Percentiles rank a stretch among this genome's conserved stretches.
Conservation (phyloP, 2,113 vertebrate species). For the Myocastor coypus region DNA sequence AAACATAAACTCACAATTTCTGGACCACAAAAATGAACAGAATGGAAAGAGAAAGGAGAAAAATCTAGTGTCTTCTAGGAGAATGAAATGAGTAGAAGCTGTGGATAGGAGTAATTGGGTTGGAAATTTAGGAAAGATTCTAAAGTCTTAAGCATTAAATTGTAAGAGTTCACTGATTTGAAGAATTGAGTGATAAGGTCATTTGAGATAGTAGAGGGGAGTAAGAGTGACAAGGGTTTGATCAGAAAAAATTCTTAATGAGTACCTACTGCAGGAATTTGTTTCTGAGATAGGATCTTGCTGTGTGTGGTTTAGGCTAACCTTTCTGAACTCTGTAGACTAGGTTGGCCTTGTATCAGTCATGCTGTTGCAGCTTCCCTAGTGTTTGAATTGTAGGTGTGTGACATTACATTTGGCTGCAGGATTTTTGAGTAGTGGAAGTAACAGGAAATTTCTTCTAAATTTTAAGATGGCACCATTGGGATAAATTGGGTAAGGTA, state of each 20-base stretch:
- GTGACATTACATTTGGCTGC: neutral
- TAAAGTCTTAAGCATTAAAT: neutral
- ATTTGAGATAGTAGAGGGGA: neutral
- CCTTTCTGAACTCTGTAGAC: neutral
- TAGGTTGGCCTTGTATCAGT: neutral
- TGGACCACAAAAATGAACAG: neutral
- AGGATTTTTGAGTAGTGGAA: slow-evolving; percentile 13
- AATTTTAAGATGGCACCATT: slow-evolving; percentile 18
- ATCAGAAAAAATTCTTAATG: neutral
- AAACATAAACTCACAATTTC: neutral
- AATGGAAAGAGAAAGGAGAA: neutral
- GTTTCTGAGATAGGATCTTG: neutral
- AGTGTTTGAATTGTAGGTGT: neutral
- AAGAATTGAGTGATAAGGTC: neutral
- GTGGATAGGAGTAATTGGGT: neutral
- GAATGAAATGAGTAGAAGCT: neutral
- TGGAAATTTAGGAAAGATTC: neutral
- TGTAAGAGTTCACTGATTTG: neutral
- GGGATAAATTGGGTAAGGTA: neutral
- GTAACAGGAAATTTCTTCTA: slow-evolving; percentile 11
- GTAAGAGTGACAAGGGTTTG: neutral
- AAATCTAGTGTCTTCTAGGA: neutral
- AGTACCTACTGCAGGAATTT: neutral
- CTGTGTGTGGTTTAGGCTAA: neutral
- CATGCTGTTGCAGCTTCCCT: neutral